Evolutionary conservation across 2,888 invertebrate genomes (phyloP).

Genomic region (Luperina testacea): DNA sequence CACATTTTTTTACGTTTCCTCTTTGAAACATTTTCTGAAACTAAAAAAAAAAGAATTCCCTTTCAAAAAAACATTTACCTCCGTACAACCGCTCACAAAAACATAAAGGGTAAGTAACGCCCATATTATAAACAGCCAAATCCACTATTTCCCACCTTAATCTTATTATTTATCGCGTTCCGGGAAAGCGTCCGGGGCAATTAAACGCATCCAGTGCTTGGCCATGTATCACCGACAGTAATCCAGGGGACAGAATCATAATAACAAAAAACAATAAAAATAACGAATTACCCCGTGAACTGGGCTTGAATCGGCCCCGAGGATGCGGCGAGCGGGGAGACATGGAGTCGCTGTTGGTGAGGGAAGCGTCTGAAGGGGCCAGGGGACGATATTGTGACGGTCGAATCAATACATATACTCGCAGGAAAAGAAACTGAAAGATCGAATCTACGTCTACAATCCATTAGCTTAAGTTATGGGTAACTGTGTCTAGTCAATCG

Average conservation of each 20-base stretch:
- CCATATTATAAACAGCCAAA: conserved; percentile 73
- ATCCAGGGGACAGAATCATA: conserved; percentile 89
- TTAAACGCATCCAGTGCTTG: conserved; percentile 88
- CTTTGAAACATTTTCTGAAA: not conserved
- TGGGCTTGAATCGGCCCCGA: conserved; percentile 82
- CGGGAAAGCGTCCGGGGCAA: conserved; percentile 85
- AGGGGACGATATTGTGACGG: not conserved
- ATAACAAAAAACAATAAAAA: conserved; percentile 91
- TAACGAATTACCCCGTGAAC: conserved; percentile 89
- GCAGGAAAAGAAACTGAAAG: not conserved
- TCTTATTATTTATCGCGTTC: conserved; percentile 87
- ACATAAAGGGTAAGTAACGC: conserved; percentile 64
- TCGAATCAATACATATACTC: too few relatives aligned
- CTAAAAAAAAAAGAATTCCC: not conserved
- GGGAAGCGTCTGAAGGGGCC: conserved; percentile 6
- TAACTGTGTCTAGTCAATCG: not conserved
- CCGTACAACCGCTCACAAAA: conserved; percentile 38
- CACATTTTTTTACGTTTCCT: not conserved
- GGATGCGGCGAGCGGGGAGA: conserved; percentile 66
- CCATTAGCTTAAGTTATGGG: not conserved
- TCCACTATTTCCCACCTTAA: conserved; percentile 84
- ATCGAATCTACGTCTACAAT: not conserved
- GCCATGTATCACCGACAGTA: conserved; percentile 87
- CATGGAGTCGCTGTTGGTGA: conserved; percentile 68
- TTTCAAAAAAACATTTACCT: conserved; percentile 47